Evolutionary conservation across 92 coral and sea anemone species (phyloP).

Genomic region (Parazoanthus swiftii): DNA sequence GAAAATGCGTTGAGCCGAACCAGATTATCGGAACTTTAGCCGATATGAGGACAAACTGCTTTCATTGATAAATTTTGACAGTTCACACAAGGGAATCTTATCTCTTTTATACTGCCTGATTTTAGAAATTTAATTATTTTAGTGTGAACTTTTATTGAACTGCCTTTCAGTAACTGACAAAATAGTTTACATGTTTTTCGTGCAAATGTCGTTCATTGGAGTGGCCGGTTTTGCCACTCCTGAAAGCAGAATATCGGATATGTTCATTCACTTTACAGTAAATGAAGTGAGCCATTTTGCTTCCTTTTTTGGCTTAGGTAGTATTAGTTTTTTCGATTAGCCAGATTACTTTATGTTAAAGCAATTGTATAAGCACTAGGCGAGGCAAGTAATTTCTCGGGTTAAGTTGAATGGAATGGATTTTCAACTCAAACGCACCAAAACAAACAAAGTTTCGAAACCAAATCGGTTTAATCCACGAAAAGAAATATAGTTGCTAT

Average conservation of each 20-base stretch:
- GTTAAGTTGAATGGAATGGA: not conserved
- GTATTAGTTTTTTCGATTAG: conserved; percentile 5
- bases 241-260: not conserved
- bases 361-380: conserved; percentile 6
- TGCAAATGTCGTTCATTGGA: no score
- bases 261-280: not conserved
- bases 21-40: not conserved
- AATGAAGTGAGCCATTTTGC: not conserved
- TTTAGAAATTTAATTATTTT: not conserved
- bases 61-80: not conserved
- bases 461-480: conserved; percentile 17
- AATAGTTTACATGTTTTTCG: no score
- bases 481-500: not conserved
- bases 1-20: no score
- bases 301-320: not conserved
- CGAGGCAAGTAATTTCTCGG: conserved; percentile 15
- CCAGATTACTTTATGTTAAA: conserved; percentile 20
- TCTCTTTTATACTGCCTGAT: not conserved
- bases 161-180: no score
- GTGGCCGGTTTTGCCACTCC: not conserved
- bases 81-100: not conserved
- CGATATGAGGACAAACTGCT: not conserved
- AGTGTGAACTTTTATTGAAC: not conserved
- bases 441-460: not conserved
- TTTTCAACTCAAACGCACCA: not conserved